These are phyloP conservation scores for Ammospiza caudacuta DNA, from an alignment of 2,113 vertebrate species.

Conservation along the genomic window DNA sequence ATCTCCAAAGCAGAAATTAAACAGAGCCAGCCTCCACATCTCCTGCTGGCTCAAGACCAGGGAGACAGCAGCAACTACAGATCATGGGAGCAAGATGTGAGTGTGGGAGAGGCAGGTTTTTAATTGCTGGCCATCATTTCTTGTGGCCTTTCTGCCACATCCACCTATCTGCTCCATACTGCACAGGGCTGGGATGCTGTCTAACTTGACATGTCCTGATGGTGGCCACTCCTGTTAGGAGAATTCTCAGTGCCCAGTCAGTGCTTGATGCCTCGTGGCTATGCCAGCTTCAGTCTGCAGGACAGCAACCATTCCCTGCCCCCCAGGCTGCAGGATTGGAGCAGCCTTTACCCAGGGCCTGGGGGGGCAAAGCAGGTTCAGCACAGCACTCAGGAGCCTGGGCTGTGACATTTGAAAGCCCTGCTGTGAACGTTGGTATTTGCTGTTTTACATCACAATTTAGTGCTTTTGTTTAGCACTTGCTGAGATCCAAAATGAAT, in stretches of 20 bases:
- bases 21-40: neutral
- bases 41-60: neutral
- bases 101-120: accelerated
- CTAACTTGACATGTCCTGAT: neutral
- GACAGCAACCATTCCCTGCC: neutral
- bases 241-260: neutral
- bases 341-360: neutral
- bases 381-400: neutral
- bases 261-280: neutral
- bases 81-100: accelerated
- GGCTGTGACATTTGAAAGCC: neutral
- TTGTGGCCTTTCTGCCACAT: neutral
- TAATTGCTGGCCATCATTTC: neutral
- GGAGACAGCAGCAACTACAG: neutral
- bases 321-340: accelerated
- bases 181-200: neutral
- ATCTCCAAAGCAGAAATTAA: neutral
- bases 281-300: neutral
- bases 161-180: neutral
- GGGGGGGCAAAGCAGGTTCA: neutral
- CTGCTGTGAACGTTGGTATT: neutral
- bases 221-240: neutral
- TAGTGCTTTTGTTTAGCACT: neutral
- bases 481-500: neutral
- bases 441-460: accelerated